Base-by-base conservation (phyloP, 2,888 invertebrate species). In the Euplagia quadripunctaria region DNA sequence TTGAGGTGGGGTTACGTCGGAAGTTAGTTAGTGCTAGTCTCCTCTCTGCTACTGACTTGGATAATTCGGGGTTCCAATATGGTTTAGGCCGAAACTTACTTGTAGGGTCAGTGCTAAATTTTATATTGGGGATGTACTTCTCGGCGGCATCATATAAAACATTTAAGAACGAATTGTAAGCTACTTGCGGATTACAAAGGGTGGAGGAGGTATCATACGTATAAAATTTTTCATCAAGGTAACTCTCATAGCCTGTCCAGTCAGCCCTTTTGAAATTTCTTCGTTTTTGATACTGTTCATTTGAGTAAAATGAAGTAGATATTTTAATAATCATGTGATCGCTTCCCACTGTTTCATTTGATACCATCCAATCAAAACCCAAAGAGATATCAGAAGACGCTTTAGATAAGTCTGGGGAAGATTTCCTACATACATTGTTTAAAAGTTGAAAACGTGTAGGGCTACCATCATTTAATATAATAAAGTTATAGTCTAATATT, bases 291-390 rank as follows among this genome's bases (percentile, higher is more conserved):
- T 58, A 9, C 20, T 58, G 58, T n/a, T 20, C n/a, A 58, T 8
- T 58, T 58, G 58, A n/a, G 58, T 58, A 58, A 20, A 58, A 20
- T 58, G 20, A 58, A 58, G 58, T 58, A 58, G 55, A 55, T 55
- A 55, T 55, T 55, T n/a, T n/a, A 55, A 55, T n/a, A 58, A 12
- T 51, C 14, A 14, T 16, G 51, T 58, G 20, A 58, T 58, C 58
- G 20, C 58, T 58, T 8, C 58, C 58, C 1, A 58, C 5, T 20
- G 58, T 7, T 58, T 58, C 58, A 58, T 58, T 58, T 20, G 58
- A 51, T 7, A 20, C 58, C n/a, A 11, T 42, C 64, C 64, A 64
- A 41, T 64, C 41, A 16, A 42, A 16, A 16, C 3, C 12, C 41
- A 42, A 42, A 64, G 64, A 64, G 42, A 42, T 64, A 16, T 64